Conservation (phyloP, 1,140 invertebrate species). For the Drosophila melanogaster region Release_6_plus_ISO1_MT NT_033777.3:15558001-15558500, state of each 20-base stretch:
- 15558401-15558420: conserved; percentile 67
- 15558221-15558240: conserved; percentile 57
- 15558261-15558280: conserved; percentile 53
- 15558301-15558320: conserved; percentile 30
- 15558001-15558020: conserved; percentile 50
- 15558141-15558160: conserved; percentile 54
- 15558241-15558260: conserved; percentile 79
- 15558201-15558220: conserved; percentile 79
- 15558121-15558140: conserved; percentile 36
- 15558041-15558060: conserved; percentile 60
- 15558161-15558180: conserved; percentile 35
- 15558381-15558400: conserved; percentile 78
- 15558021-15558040: conserved; percentile 32
- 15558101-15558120: conserved; percentile 15
- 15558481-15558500: conserved; percentile 54
- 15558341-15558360: conserved; percentile 46
- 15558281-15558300: conserved; percentile 44
- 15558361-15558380: conserved; percentile 72
- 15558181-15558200: conserved; percentile 76
- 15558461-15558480: conserved; percentile 65
- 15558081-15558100: conserved; percentile 45
- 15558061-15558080: conserved; percentile 80
- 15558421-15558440: conserved; percentile 72
- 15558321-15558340: conserved; percentile 42
- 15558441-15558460: conserved; percentile 82